Evolutionary conservation across 2,888 invertebrate species (phyloP).

Genomic region (Pardosa pseudoannulata): DNA sequence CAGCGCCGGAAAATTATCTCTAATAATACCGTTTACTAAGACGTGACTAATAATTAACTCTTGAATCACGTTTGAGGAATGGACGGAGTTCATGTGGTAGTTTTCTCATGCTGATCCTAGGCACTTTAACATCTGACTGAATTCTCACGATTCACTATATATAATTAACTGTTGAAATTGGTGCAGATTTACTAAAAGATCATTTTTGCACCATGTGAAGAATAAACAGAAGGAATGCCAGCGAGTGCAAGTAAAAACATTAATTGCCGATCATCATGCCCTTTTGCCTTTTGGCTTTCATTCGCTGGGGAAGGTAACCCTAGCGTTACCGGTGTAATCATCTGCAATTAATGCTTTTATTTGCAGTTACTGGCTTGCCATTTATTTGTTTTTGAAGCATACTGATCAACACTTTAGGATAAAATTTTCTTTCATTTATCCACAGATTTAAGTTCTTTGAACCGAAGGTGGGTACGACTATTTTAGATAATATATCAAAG

Average conservation of each 20-base stretch:
- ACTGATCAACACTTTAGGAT: too few species aligned
- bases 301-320: too few species aligned
- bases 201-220: too few species aligned
- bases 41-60: constrained; percentile 2
- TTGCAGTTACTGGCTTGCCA: too few species aligned
- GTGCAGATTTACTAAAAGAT: neutral
- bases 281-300: neutral
- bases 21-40: neutral
- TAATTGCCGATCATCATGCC: neutral
- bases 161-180: neutral
- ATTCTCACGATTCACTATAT: neutral
- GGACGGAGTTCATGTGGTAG: neutral
- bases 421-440: too few species aligned
- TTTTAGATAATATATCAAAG: too few species aligned
- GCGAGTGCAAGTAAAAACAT: neutral
- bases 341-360: too few species aligned
- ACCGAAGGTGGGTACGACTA: too few species aligned
- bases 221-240: neutral
- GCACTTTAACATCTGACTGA: neutral
- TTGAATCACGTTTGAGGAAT: neutral
- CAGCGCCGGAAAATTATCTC: neutral
- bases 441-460: too few species aligned
- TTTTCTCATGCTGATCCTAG: too few species aligned
- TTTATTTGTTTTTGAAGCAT: too few species aligned
- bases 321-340: too few species aligned